These are phyloP conservation scores for Lycia hirtaria DNA, from an alignment of 2,888 invertebrate species.

Conservation along the genomic window DNA sequence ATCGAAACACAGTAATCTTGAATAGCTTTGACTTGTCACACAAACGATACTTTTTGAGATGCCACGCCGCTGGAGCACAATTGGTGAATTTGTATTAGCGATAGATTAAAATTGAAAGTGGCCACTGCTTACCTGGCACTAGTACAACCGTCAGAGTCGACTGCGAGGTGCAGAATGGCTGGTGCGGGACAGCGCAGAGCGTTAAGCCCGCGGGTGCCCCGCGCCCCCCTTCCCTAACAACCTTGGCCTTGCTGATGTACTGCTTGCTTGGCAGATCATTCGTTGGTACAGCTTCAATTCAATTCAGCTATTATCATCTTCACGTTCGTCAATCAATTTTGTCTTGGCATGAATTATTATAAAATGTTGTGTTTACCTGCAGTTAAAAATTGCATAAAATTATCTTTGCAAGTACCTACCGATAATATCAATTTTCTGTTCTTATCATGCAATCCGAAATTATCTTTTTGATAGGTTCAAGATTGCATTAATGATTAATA, in stretches of 20 bases:
- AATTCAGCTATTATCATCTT: constrained; percentile 49
- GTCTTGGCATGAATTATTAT: background rate
- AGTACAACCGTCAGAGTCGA: constrained; percentile 84
- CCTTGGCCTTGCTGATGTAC: constrained; percentile 79
- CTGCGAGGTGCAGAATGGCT: constrained; percentile 85
- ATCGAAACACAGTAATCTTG: constrained; percentile 71
- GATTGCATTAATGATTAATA: constrained; percentile 3
- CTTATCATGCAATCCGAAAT: background rate
- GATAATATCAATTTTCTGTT: constrained; percentile 1
- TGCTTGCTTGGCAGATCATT: constrained; percentile 62
- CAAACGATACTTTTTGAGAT: constrained; percentile 53
- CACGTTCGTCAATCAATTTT: constrained; percentile 29
- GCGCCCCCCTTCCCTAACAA: constrained; percentile 79
- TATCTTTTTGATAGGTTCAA: background rate
- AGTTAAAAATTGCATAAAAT: background rate
- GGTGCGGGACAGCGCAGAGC: constrained; percentile 79
- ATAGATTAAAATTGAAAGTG: constrained; percentile 61
- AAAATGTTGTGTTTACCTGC: background rate
- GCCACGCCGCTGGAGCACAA: constrained; percentile 54
- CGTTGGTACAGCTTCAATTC: constrained; percentile 44
- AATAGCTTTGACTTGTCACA: constrained; percentile 69
- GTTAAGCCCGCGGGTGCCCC: constrained; percentile 78
- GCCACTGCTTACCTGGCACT: constrained; percentile 84
- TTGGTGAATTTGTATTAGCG: constrained; percentile 50
- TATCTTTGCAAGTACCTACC: constrained; percentile 3